Evolutionary conservation across 2,797 vertebrate species (phyloP).

Genomic region (Trichosurus vulpecula): DNA sequence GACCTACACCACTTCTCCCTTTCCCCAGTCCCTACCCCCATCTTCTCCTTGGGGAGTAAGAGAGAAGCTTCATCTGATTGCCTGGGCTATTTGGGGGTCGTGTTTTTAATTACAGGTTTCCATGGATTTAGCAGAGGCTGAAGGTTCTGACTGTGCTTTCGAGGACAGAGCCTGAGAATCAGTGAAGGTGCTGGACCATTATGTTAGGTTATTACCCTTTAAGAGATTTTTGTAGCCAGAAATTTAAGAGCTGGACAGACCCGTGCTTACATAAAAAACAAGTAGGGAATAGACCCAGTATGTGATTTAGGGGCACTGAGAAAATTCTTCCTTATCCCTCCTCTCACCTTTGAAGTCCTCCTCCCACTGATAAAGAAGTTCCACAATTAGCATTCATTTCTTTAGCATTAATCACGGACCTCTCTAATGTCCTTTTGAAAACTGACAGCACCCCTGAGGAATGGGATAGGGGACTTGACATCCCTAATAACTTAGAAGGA

Average conservation of each 20-base stretch:
- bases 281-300: neutral
- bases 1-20: neutral
- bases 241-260: neutral
- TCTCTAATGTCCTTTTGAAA: neutral
- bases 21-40: neutral
- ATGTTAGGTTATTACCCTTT: neutral
- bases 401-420: neutral
- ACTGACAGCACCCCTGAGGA: neutral
- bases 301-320: neutral
- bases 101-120: neutral
- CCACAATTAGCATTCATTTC: neutral
- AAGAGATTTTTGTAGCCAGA: neutral
- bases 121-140: neutral
- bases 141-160: neutral
- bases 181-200: neutral
- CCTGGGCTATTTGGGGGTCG: neutral
- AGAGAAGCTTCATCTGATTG: neutral
- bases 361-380: neutral
- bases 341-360: neutral
- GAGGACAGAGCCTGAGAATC: neutral
- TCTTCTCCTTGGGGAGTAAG: neutral
- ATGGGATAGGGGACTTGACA: neutral
- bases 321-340: neutral
- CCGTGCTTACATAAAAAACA: neutral
- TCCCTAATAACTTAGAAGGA: neutral